These are phyloP conservation scores for Cynopterus sphinx DNA, from an alignment of 2,797 vertebrate species.

Conservation along the genomic window DNA sequence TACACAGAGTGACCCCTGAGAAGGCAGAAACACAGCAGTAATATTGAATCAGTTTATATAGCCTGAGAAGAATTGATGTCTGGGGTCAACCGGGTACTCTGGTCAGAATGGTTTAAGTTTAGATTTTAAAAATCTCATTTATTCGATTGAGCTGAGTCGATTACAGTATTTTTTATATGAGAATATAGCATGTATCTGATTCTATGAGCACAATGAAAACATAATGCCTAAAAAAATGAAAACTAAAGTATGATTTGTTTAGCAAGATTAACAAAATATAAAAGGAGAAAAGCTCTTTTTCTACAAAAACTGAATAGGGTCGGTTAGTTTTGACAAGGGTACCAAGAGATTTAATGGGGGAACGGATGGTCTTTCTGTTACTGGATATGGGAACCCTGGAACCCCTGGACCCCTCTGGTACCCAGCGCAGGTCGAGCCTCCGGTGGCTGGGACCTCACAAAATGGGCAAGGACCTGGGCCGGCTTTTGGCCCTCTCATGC, in stretches of 20 bases:
- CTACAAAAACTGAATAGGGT: neutral
- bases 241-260: constrained; percentile 49
- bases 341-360: neutral
- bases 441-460: too few species aligned
- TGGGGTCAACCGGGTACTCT: neutral
- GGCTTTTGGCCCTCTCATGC: too few species aligned
- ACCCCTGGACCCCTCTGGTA: too few species aligned
- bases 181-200: neutral
- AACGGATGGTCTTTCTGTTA: neutral
- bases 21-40: neutral
- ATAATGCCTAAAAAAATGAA: constrained; percentile 33
- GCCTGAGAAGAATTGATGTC: neutral
- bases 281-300: neutral
- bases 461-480: too few species aligned
- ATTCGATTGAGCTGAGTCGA: neutral
- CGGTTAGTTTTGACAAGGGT: neutral
- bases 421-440: too few species aligned
- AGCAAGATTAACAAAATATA: constrained; percentile 12
- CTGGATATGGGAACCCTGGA: too few species aligned
- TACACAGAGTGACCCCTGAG: neutral
- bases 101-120: neutral
- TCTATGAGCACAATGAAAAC: neutral
- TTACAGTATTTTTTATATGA: neutral
- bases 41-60: neutral
- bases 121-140: neutral